Evolutionary conservation across 2,888 invertebrate species (phyloP).

Genomic region (Ferdinandea cuprea): DNA sequence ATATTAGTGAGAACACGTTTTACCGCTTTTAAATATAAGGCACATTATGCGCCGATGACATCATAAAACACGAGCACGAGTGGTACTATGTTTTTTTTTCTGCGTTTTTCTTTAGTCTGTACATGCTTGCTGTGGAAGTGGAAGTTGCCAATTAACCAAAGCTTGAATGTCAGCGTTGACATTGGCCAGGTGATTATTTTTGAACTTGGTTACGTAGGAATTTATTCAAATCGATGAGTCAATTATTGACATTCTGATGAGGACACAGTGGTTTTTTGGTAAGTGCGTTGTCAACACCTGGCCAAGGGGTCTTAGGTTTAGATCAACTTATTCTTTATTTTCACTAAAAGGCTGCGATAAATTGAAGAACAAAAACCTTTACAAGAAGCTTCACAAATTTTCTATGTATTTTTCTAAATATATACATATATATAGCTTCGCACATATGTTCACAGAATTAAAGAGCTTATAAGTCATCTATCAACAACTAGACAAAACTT

Average conservation of each 20-base stretch:
- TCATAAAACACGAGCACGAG: slow-evolving; percentile 48
- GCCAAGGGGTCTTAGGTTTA: too few species aligned
- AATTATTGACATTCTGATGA: slow-evolving; percentile 7
- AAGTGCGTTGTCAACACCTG: too few species aligned
- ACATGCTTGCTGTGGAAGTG: slow-evolving; percentile 14
- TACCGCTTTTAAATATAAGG: slow-evolving; percentile 41
- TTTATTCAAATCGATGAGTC: slow-evolving; percentile 42
- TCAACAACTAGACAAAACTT: too few species aligned
- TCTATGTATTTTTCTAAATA: too few species aligned
- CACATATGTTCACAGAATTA: too few species aligned
- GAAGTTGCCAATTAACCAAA: slow-evolving; percentile 51
- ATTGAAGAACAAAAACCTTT: too few species aligned
- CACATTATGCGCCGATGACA: slow-evolving; percentile 44
- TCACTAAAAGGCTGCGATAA: too few species aligned
- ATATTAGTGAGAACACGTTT: slow-evolving; percentile 56
- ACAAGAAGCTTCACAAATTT: too few species aligned
- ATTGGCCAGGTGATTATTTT: slow-evolving; percentile 25
- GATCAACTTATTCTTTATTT: too few species aligned
- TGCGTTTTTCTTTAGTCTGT: not conserved
- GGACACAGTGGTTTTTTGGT: not conserved
- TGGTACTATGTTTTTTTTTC: not conserved
- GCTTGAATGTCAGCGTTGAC: slow-evolving; percentile 29
- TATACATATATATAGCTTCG: too few species aligned
- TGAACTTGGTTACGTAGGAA: slow-evolving; percentile 31
- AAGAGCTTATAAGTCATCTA: too few species aligned